A percentile compares a stretch with the other conserved stretches of the same genome.
Conservation (phyloP, 2,797 vertebrate species). For the Sebastes elongatus region DNA sequence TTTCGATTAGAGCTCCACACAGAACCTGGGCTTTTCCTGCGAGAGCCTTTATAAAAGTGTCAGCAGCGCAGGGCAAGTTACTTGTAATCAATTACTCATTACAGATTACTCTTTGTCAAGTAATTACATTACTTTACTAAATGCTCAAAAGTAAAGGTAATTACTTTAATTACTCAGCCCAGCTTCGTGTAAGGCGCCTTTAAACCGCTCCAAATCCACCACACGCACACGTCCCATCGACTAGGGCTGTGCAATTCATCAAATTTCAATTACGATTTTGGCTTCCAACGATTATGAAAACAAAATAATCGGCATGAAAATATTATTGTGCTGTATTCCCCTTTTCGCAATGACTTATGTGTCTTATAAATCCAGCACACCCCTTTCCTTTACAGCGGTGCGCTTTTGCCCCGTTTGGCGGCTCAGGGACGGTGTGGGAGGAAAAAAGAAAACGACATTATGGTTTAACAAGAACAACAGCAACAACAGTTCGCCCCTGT, state of each 20-base stretch:
- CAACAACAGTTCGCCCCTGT: not conserved
- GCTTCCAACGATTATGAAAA: too few relatives aligned
- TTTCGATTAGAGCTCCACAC: constrained; percentile 61
- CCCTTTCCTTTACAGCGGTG: too few relatives aligned
- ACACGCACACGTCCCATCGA: not conserved
- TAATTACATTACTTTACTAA: not conserved
- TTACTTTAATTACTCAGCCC: not conserved
- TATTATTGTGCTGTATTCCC: too few relatives aligned
- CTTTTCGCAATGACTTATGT: too few relatives aligned
- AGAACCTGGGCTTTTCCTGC: constrained; percentile 7
- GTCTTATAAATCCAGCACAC: too few relatives aligned
- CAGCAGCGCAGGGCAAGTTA: not conserved
- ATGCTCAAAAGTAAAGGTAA: not conserved
- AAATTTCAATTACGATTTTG: too few relatives aligned
- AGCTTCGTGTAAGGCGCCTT: not conserved
- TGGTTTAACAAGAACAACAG: too few relatives aligned
- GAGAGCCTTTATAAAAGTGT: constrained; percentile 35
- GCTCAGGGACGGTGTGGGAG: too few relatives aligned
- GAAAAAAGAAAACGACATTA: not conserved
- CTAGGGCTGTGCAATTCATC: too few relatives aligned
- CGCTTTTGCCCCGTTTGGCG: too few relatives aligned
- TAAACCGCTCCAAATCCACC: not conserved
- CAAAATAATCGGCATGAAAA: too few relatives aligned
- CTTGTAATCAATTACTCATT: not conserved
- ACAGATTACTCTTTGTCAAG: not conserved